Evolutionary conservation across 2,888 invertebrate species (phyloP).

Genomic region (Cepaea hortensis): DNA sequence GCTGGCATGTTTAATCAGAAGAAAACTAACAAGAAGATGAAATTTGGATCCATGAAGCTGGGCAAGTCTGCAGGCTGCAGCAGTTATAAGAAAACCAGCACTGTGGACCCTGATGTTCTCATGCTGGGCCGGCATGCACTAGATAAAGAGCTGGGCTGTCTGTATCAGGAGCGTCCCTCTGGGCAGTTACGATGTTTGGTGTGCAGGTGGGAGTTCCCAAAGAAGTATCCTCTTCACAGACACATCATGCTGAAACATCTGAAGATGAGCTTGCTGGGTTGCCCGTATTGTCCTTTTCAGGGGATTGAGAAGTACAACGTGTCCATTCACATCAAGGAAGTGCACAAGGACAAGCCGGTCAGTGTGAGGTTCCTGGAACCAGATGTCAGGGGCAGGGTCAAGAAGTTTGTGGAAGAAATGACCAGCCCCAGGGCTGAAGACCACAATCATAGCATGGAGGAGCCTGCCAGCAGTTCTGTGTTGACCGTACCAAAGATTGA

Average conservation of each 20-base stretch:
- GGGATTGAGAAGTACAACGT: constrained; percentile 56
- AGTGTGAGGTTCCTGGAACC: constrained; percentile 47
- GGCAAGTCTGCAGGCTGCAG: not conserved
- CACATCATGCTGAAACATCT: constrained; percentile 56
- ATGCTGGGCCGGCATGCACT: constrained; percentile 43
- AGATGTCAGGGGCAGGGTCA: constrained; percentile 49
- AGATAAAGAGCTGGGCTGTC: constrained; percentile 38
- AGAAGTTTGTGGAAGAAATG: constrained; percentile 49
- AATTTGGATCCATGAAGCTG: not conserved
- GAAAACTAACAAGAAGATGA: constrained; percentile 4
- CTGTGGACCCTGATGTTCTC: constrained; percentile 33
- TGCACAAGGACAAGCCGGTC: constrained; percentile 49
- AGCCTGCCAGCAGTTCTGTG: constrained; percentile 1
- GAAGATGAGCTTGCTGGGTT: constrained; percentile 53
- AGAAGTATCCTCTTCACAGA: constrained; percentile 54
- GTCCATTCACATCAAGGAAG: constrained; percentile 54
- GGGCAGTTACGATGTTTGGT: constrained; percentile 48
- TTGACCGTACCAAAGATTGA: constrained; percentile 38
- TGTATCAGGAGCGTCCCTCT: constrained; percentile 27
- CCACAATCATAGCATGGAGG: constrained; percentile 6
- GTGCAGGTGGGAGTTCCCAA: constrained; percentile 55
- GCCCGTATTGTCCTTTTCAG: constrained; percentile 54
- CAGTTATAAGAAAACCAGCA: not conserved
- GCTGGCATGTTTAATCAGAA: not conserved
- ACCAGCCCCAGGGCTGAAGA: constrained; percentile 22